Base-by-base conservation (phyloP, 2,797 vertebrate genomes). In the Erethizon dorsatum region DNA sequence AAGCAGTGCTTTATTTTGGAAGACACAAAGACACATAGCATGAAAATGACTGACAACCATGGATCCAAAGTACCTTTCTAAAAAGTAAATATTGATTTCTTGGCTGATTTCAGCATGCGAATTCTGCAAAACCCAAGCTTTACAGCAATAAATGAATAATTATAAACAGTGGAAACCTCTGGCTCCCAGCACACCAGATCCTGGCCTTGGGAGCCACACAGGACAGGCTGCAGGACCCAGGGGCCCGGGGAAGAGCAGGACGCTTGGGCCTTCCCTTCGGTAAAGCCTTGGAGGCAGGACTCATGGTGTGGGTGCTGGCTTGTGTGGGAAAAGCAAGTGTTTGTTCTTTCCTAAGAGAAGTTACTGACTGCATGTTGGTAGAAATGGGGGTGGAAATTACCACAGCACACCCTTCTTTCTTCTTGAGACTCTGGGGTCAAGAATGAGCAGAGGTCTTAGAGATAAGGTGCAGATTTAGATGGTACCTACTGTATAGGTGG, bases 51-150 rank as follows among this genome's bases (percentile, higher is more conserved):
- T 73, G 26, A 83, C 57, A 69, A 71, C 45, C n/a, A 5, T 2
- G 4, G 69, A 59, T 87, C 14, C 71, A 65, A 37, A 59, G 37
- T 11, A 50, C 28, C 65, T 71, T 71, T 86, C 47, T 47, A 24
- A 77, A 93, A 92, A 75, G 11, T 6, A 88, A 85, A 77, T 77
- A 18, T 59, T 86, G n/a, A 61, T 79, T 91, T 80, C 75, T 80
- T 82, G 33, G 24, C 79, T 63, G 18, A 91, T 59, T 78, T 94
- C 50, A 73, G 24, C 18, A 69, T 47, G 26, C 71, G 92, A 82
- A 90, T 87, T 94, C 73, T 94, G 47, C 61, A 95, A 63, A 80
- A 83, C 50, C 28, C 57, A 77, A 63, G 18, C 82, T 84, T 83
- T 61, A 18, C 6, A 59, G 56, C 31, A 92, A 50, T 26, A 65